Percentiles rank a stretch among this genome's conserved stretches.
phyloP scores from a whole-genome alignment of 2,797 vertebrate species.

The Loriculus beryllinus region DNA sequence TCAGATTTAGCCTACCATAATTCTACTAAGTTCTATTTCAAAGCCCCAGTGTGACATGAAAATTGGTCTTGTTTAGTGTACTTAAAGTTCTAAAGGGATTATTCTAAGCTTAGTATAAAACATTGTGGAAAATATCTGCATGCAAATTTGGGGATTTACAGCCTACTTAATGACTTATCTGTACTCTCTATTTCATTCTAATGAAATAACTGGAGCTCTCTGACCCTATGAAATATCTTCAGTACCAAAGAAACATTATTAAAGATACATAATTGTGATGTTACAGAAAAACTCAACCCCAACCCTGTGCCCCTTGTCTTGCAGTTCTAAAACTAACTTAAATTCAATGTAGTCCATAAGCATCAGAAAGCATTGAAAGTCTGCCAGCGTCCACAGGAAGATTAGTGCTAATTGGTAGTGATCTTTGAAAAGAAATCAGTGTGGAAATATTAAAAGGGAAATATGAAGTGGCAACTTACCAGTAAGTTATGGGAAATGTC shows the following conservation, averaged over 20 bases:
- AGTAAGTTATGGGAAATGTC: conserved; percentile 21
- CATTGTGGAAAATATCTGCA: neutral
- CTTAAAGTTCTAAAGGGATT: conserved; percentile 50
- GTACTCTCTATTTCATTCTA: conserved; percentile 24
- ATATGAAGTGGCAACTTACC: neutral
- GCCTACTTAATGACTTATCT: conserved; percentile 45
- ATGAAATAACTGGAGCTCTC: conserved; percentile 42
- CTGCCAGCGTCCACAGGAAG: neutral
- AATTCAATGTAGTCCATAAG: neutral
- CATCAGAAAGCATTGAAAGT: conserved; percentile 15
- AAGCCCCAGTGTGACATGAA: neutral
- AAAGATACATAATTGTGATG: conserved; percentile 9
- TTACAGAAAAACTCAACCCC: neutral
- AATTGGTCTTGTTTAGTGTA: conserved; percentile 45
- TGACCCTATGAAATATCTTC: conserved; percentile 32
- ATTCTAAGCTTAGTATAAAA: conserved; percentile 46
- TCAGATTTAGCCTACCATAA: neutral
- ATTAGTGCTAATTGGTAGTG: conserved; percentile 53
- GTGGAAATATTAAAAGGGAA: conserved; percentile 26
- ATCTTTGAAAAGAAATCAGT: conserved; percentile 30
- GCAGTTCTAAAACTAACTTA: conserved; percentile 9
- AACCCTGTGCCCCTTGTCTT: neutral
- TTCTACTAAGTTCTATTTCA: neutral
- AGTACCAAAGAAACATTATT: conserved; percentile 12
- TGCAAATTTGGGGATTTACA: neutral